These are phyloP conservation scores for Trachythela sp. DNA, from an alignment of 64 coral and sea anemone species.

Conservation along the genomic window DNA sequence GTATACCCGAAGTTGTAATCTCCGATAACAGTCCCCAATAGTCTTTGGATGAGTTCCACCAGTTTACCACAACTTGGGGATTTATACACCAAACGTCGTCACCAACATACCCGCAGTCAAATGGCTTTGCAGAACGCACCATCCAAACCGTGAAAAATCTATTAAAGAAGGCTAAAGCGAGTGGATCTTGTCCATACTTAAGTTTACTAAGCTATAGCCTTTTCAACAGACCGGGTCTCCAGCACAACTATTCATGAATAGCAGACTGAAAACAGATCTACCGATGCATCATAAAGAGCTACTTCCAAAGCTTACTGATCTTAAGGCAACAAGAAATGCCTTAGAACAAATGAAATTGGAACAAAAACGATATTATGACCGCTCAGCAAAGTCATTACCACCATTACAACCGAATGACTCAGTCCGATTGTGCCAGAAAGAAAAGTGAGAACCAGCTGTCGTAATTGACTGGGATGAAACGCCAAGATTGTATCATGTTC, in stretches of 20 bases:
- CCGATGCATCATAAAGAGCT: no score
- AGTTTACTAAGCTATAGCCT: slow-evolving; percentile 33
- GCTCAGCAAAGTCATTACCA: slow-evolving; percentile 10
- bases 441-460: neutral
- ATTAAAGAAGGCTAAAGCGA: slow-evolving; percentile 6
- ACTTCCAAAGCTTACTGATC: no score
- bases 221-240: slow-evolving; percentile 18
- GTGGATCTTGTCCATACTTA: slow-evolving; percentile 35
- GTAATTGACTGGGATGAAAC: neutral
- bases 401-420: neutral
- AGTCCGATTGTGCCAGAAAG: neutral
- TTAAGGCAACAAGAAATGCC: no score
- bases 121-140: slow-evolving; percentile 16
- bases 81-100: neutral
- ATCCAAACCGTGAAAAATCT: neutral
- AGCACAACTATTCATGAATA: slow-evolving; percentile 19
- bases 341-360: neutral
- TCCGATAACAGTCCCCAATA: slow-evolving; percentile 27
- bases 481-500: neutral
- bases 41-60: neutral
- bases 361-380: slow-evolving; percentile 8
- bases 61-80: neutral
- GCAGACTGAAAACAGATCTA: neutral
- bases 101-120: slow-evolving; percentile 19
- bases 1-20: neutral